These are phyloP conservation scores for Heteronetta atricapilla DNA, from an alignment of 2,113 vertebrate genomes.

Conservation along the genomic window DNA sequence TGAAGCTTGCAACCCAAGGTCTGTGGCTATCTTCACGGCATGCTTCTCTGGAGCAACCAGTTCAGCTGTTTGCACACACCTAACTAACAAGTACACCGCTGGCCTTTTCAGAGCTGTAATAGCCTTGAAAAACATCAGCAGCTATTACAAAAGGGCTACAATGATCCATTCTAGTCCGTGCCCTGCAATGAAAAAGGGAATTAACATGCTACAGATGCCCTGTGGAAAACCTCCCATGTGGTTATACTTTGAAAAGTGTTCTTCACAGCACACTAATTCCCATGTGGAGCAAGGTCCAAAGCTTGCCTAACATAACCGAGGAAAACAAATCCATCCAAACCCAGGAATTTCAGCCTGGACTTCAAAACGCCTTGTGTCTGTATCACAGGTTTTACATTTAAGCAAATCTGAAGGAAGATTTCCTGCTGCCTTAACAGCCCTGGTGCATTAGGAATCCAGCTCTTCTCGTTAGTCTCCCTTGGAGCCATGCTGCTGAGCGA, in stretches of 20 bases:
- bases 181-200: background rate
- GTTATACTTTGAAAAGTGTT: background rate
- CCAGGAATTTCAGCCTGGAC: background rate
- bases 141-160: background rate
- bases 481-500: background rate
- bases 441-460: background rate
- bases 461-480: background rate
- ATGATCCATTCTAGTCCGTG: background rate
- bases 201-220: background rate
- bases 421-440: background rate
- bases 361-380: background rate
- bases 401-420: background rate
- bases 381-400: background rate
- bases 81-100: background rate
- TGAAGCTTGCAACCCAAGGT: background rate
- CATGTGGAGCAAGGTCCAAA: background rate
- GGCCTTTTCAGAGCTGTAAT: background rate
- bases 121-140: background rate
- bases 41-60: background rate
- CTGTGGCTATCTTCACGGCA: background rate
- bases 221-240: background rate
- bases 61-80: background rate
- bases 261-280: background rate
- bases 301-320: background rate
- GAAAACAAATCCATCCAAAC: background rate